Base-by-base conservation (phyloP, 2,797 vertebrate species). In the Poecilia gillii region DNA sequence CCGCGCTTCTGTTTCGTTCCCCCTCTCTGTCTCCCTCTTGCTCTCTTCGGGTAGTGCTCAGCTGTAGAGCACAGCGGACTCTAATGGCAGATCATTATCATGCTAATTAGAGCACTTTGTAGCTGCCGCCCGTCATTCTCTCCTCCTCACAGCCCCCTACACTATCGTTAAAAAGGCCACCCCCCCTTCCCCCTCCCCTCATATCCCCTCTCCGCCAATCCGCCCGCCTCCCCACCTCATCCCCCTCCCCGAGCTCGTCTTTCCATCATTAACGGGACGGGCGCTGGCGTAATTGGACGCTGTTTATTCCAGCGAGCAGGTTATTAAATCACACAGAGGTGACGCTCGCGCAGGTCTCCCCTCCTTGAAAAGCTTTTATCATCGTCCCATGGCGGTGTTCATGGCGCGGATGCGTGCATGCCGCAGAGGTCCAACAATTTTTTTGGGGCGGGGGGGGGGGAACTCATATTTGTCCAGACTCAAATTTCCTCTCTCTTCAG, bases 61-160 rank as follows among this genome's bases (percentile, higher is more conserved):
- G 93, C 92, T 94, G 92, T 94, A 95, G 92, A 94, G 94, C 93
- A 89, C 90, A 93, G 92, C 90, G 85, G 91, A 94, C 93, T 94
- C 93, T 94, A 95, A 95, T 94, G 94, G 93, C 94, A 94, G 94
- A 95, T 94, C 94, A 94, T 95, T 95, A 95, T 95, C 94, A 94
- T 95, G 94, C 94, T 95, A 94, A 95, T 95, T 94, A 94, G 93
- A 94, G 94, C 94, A 95, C 94, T 95, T 95, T 95, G 94, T 95
- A 94, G 93, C 94, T 94, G 92, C 94, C 91, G 93, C 93, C 93
- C 91, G 90, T 94, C 92, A 94, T 91, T 92, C 91, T 90, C 89
- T 86, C 89, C 84, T 86, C 85, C 83, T 84, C 90, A 68, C 88
- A 80, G 81, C 85, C 89, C 84, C 84, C 84, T 88, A 81, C 85